Evolutionary conservation across 2,888 invertebrate genomes (phyloP), one percentile per base, ranked within the genome.

Genomic region (Aradus depressus): DNA sequence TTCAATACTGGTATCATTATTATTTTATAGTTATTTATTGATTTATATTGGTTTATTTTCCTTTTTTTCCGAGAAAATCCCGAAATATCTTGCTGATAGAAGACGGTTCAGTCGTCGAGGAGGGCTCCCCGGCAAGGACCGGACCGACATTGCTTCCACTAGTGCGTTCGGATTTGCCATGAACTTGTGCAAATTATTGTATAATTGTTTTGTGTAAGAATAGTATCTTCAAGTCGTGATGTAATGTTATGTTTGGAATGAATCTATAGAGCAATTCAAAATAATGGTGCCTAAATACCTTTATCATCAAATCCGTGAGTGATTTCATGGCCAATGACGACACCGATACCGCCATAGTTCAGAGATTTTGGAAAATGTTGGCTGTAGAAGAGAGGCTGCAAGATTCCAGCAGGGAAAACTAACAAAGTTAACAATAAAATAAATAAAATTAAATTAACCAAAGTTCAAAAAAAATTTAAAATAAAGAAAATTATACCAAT

Each of bases 381-480:
- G 61, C 85, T 86, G 68, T 88, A 89, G 70, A 89, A 89, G 4
- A 86, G 69, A 2, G 88, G 87, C 64, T 88, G 88, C 21, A 89
- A 70, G 58, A 89, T 89, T 23, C 87, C 88, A 19, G 88, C 88
- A 3, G 88, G 88, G 66, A 89, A 86, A 43, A 88, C 86, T 88
- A 67, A 28, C 28, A 35, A 35, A 10, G 16, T 35, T 10, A 35
- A 16, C 16, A 41, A 8, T 2, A 23, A 3, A 41, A 22, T 23
- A 41, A 41, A n/a, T 3, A 5, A 39, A 2, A 22, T 23, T 22
- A 14, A 5, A 5, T 5, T 6, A 35, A 35, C 6, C 16, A 14
- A 5, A 35, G 6, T 6, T 5, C 5, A 14, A 35, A 10, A 10
- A 14, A 14, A 35, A 10, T n/a, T 35, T 35, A 14, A 35, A 6